A percentile compares a stretch with the other conserved stretches of the same genome.
These are phyloP conservation scores for Sepioteuthis lessoniana DNA, from an alignment of 2,888 invertebrate species.

Conservation along the genomic window DNA sequence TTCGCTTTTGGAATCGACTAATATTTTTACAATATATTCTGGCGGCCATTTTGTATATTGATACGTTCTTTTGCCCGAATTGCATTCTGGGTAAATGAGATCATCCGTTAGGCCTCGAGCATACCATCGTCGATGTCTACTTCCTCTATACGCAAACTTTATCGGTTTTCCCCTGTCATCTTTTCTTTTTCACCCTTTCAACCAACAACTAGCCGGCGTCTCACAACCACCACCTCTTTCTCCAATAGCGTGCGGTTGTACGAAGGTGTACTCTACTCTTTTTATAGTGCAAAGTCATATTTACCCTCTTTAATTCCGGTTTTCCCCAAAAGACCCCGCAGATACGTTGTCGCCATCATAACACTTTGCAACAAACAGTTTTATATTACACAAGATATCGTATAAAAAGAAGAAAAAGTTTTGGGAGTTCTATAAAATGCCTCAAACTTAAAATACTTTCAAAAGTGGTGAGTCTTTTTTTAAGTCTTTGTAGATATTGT, in stretches of 20 bases:
- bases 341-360: not conserved
- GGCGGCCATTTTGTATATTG: not conserved
- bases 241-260: not conserved
- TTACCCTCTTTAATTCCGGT: not conserved
- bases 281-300: not conserved
- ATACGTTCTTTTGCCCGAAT: not conserved
- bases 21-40: not conserved
- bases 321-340: not conserved
- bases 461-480: not conserved
- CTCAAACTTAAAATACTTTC: not conserved
- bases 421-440: not conserved
- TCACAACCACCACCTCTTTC: too few species aligned
- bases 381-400: not conserved
- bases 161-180: not conserved
- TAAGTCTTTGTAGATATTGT: not conserved
- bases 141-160: not conserved
- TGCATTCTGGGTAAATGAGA: not conserved
- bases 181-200: too few species aligned
- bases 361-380: slow-evolving; percentile 3
- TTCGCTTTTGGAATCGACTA: not conserved
- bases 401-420: not conserved
- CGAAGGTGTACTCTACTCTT: not conserved
- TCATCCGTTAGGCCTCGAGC: not conserved
- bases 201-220: too few species aligned
- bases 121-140: not conserved